A percentile compares a stretch with the other conserved stretches of the same genome.
Evolutionary conservation across 2,113 vertebrate species (phyloP).

Genomic region (Narcine bancroftii): DNA sequence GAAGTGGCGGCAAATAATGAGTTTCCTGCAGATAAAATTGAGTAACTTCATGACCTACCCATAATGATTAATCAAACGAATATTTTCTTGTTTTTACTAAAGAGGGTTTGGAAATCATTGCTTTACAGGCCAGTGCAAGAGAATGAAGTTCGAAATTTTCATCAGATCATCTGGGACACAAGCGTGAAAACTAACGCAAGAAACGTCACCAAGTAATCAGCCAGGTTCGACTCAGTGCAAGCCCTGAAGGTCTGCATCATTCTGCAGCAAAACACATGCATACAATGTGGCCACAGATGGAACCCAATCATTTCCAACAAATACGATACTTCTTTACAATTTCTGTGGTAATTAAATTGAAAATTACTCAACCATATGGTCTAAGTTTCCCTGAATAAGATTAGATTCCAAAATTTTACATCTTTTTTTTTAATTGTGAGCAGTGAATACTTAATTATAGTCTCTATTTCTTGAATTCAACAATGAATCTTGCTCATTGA

Average conservation of each 20-base stretch:
- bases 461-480: background rate
- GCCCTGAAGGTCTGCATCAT: background rate
- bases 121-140: too few species aligned
- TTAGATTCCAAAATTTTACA: background rate
- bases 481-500: background rate
- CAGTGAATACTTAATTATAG: background rate
- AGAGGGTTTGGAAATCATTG: background rate
- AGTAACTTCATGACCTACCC: background rate
- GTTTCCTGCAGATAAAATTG: background rate
- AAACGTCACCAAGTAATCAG: background rate
- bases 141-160: background rate
- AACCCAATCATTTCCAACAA: background rate
- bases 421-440: background rate
- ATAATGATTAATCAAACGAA: background rate
- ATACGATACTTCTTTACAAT: background rate
- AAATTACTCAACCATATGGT: background rate
- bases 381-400: background rate
- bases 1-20: background rate
- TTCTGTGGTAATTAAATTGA: background rate
- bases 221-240: background rate
- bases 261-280: background rate
- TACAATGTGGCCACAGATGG: background rate
- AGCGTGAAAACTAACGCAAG: background rate
- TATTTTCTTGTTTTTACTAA: background rate
- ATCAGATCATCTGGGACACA: background rate